Percentiles rank a stretch among this genome's conserved stretches.
These are phyloP conservation scores for Caranx melampygus DNA, from an alignment of 2,113 vertebrate species.

Conservation along the genomic window DNA sequence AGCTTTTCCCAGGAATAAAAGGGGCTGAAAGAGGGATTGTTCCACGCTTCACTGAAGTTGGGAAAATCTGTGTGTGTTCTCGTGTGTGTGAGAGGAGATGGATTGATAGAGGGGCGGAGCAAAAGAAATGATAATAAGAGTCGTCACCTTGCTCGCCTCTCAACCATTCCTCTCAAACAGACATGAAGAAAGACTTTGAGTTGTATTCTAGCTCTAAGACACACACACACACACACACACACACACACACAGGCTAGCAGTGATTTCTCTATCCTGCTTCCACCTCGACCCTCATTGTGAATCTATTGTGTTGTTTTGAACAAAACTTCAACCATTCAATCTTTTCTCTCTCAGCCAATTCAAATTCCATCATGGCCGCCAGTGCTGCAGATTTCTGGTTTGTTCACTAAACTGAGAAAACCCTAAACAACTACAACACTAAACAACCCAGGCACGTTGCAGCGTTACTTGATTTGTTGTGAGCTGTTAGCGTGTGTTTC, in stretches of 20 bases:
- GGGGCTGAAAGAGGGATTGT: slow-evolving; percentile 71
- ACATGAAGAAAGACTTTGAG: slow-evolving; percentile 37
- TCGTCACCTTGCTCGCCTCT: slow-evolving; percentile 37
- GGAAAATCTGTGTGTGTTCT: slow-evolving; percentile 49
- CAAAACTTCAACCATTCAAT: slow-evolving; percentile 38
- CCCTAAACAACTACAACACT: no score
- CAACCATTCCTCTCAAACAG: slow-evolving; percentile 32
- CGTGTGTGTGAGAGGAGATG: slow-evolving; percentile 33
- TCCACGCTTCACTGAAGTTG: slow-evolving; percentile 69
- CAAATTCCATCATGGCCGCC: background rate
- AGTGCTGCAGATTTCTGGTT: background rate
- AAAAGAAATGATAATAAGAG: slow-evolving; percentile 55
- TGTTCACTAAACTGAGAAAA: slow-evolving; percentile 17
- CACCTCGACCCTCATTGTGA: slow-evolving; percentile 24
- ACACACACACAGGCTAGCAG: background rate
- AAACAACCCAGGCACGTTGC: background rate
- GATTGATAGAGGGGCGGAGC: slow-evolving; percentile 67
- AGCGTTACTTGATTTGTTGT: slow-evolving; percentile 9
- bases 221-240: slow-evolving; percentile 37
- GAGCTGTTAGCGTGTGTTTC: slow-evolving; percentile 18
- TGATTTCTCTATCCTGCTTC: slow-evolving; percentile 23
- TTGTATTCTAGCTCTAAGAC: slow-evolving; percentile 6
- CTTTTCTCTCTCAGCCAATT: slow-evolving; percentile 1
- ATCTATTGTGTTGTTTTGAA: slow-evolving; percentile 52
- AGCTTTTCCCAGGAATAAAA: slow-evolving; percentile 79